phyloP scores from a whole-genome alignment of 1,140 invertebrate species.

The Aphaenogaster floridana region DNA sequence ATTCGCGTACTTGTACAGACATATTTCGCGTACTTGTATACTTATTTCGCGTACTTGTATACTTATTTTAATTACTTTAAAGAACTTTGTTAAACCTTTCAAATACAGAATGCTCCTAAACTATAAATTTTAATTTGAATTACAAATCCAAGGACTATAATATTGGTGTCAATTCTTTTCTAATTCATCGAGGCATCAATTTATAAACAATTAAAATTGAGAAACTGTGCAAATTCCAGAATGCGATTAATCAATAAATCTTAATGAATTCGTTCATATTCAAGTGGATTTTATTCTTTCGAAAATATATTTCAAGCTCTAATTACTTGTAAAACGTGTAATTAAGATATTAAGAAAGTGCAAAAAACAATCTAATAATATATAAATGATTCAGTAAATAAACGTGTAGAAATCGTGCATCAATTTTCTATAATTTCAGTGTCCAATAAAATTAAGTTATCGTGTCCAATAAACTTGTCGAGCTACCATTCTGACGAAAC shows the following conservation, averaged over 20 bases:
- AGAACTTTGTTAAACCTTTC: not conserved
- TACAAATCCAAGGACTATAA: not conserved
- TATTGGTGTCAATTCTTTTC: not conserved
- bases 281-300: not conserved
- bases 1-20: not conserved
- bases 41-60: not conserved
- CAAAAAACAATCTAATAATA: constrained; percentile 20
- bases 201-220: not conserved
- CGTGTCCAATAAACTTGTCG: not conserved
- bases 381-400: not conserved
- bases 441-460: not conserved
- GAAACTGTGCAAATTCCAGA: not conserved
- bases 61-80: constrained; percentile 9
- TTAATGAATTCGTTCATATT: not conserved
- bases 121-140: not conserved
- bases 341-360: not conserved
- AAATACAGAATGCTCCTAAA: not conserved
- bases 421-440: not conserved
- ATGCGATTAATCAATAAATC: not conserved
- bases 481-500: not conserved
- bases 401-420: not conserved
- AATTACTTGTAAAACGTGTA: not conserved
- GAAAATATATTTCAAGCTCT: not conserved
- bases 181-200: not conserved
- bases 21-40: not conserved